These are phyloP conservation scores for Protobothrops flavoviridis DNA, from an alignment of 2,113 vertebrate genomes.

Conservation along the genomic window DNA sequence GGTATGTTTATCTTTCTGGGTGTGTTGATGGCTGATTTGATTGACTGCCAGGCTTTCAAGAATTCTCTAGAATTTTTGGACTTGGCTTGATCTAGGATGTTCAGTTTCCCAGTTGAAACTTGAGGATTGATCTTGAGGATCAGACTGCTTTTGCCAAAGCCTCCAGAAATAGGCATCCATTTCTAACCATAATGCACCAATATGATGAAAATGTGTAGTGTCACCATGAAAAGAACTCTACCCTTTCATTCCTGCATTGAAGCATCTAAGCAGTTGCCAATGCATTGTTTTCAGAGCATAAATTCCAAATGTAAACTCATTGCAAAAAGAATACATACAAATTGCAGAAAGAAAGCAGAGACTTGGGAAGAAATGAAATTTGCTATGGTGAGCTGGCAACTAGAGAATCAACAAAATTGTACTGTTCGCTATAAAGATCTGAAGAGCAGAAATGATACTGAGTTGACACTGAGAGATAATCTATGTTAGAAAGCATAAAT, in stretches of 20 bases:
- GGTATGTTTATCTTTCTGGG: neutral
- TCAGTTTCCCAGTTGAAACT: neutral
- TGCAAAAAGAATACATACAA: neutral
- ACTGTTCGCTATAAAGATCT: neutral
- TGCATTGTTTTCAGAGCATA: neutral
- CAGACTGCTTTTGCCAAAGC: neutral
- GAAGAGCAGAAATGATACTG: neutral
- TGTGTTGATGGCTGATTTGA: neutral
- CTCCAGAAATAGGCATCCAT: neutral
- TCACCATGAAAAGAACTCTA: neutral
- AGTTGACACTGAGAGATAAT: neutral
- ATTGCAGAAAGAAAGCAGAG: neutral
- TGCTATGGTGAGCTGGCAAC: neutral
- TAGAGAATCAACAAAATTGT: neutral
- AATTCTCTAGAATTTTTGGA: neutral
- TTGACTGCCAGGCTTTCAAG: neutral
- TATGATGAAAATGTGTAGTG: neutral
- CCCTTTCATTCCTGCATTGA: neutral
- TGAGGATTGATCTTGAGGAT: neutral
- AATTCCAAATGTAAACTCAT: neutral
- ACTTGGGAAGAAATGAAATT: neutral
- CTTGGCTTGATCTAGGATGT: neutral
- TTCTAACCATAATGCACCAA: neutral
- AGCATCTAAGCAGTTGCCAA: neutral
- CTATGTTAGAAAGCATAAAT: neutral